Percentiles rank a stretch among this genome's conserved stretches.
Conservation (phyloP, 2,888 invertebrate species). For the Sesia apiformis region DNA sequence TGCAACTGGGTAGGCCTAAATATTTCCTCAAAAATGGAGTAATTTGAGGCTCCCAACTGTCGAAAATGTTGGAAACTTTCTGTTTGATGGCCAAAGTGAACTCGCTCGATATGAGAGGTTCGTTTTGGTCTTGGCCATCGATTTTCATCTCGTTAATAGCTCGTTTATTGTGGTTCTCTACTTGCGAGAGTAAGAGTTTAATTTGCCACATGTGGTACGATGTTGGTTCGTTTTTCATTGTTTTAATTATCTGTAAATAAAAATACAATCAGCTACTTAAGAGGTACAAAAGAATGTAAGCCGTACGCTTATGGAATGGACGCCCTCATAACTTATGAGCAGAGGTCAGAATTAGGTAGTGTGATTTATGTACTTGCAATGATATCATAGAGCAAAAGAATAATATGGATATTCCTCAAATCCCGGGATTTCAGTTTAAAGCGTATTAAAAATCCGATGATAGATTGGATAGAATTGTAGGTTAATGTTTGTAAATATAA, state of each 20-base stretch:
- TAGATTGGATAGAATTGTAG: no score
- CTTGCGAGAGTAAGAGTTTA: slow-evolving; percentile 78
- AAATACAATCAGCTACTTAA: no score
- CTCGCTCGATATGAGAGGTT: slow-evolving; percentile 75
- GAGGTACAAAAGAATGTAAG: no score
- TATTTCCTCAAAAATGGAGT: slow-evolving; percentile 62
- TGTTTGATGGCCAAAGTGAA: slow-evolving; percentile 77
- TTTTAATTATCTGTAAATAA: slow-evolving; percentile 67
- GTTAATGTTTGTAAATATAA: no score
- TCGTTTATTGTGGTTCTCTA: slow-evolving; percentile 43
- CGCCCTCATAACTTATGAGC: no score
- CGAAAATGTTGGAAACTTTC: slow-evolving; percentile 65
- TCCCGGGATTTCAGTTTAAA: no score
- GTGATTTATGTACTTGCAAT: no score
- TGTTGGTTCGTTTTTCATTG: slow-evolving; percentile 66
- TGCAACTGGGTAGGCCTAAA: slow-evolving; percentile 51
- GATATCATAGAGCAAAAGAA: no score
- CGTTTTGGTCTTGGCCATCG: slow-evolving; percentile 38
- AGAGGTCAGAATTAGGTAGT: no score
- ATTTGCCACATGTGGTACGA: slow-evolving; percentile 83
- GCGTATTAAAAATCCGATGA: no score
- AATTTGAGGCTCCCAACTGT: slow-evolving; percentile 69
- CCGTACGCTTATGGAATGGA: no score
- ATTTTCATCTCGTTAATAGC: slow-evolving; percentile 36
- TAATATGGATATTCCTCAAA: no score